phyloP scores from a whole-genome alignment of 2,113 vertebrate genomes.

The Platysternon megacephalum region DNA sequence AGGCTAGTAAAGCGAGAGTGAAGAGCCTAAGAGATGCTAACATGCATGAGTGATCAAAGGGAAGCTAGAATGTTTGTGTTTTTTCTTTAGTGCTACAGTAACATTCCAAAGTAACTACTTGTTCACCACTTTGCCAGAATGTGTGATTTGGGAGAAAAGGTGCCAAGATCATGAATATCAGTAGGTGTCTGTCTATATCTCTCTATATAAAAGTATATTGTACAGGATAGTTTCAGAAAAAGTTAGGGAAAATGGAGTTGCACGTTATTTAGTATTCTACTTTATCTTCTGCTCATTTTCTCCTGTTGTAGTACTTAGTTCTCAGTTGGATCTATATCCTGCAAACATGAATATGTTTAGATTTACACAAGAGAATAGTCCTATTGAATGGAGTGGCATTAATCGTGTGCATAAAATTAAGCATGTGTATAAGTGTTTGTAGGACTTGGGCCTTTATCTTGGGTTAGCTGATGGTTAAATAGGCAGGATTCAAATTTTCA shows the following conservation, averaged over 20 bases:
- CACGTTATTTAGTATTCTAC: not conserved
- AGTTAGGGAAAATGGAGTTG: not conserved
- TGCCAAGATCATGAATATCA: not conserved
- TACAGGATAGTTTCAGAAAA: not conserved
- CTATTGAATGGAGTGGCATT: not conserved
- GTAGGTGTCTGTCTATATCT: not conserved
- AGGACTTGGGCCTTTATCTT: not conserved
- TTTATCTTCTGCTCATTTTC: not conserved
- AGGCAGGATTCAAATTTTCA: not conserved
- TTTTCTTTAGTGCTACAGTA: not conserved
- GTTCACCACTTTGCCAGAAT: not conserved
- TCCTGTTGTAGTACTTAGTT: not conserved
- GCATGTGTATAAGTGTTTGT: not conserved
- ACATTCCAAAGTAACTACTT: not conserved
- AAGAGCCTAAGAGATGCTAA: not conserved
- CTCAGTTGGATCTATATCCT: not conserved
- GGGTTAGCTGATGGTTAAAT: not conserved
- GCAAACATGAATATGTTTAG: not conserved
- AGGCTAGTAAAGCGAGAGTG: not conserved
- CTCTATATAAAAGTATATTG: not conserved
- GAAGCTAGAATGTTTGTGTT: not conserved
- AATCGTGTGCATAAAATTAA: not conserved
- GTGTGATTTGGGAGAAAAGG: not conserved
- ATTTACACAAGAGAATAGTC: not conserved
- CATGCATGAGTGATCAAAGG: not conserved